Conservation (phyloP, 2,113 vertebrate species). For the Oxyura jamaicensis region DNA sequence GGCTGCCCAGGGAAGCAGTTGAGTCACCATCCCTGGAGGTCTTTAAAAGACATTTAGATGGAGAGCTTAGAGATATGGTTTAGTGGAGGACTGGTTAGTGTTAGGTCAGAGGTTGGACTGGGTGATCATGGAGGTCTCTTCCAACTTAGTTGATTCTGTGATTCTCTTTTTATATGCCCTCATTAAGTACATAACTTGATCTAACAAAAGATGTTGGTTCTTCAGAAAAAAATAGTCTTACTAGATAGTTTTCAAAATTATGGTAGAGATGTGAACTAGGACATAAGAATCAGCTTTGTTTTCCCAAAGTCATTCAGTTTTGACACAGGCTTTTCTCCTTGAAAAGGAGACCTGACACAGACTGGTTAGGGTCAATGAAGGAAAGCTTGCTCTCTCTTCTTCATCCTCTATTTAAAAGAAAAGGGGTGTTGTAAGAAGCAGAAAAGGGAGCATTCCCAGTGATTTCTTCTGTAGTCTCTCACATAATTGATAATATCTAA, state of each 20-base stretch:
- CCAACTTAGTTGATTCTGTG: no score
- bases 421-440: background rate
- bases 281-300: background rate
- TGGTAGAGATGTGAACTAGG: background rate
- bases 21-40: no score
- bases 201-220: background rate
- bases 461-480: background rate
- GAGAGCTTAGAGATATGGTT: no score
- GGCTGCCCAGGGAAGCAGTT: no score
- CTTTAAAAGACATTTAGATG: no score
- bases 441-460: background rate
- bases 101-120: no score
- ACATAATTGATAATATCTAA: background rate
- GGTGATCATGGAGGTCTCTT: no score
- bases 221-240: background rate
- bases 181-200: background rate
- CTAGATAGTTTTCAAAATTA: background rate
- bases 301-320: background rate
- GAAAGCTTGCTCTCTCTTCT: background rate
- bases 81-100: no score
- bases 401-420: background rate
- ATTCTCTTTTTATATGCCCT: background rate
- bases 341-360: background rate
- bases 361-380: background rate
- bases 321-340: background rate